A percentile compares a stretch with the other conserved stretches of the same genome.
Conservation (phyloP, 2,113 vertebrate species). For the Aspiorhynchus laticeps region DNA sequence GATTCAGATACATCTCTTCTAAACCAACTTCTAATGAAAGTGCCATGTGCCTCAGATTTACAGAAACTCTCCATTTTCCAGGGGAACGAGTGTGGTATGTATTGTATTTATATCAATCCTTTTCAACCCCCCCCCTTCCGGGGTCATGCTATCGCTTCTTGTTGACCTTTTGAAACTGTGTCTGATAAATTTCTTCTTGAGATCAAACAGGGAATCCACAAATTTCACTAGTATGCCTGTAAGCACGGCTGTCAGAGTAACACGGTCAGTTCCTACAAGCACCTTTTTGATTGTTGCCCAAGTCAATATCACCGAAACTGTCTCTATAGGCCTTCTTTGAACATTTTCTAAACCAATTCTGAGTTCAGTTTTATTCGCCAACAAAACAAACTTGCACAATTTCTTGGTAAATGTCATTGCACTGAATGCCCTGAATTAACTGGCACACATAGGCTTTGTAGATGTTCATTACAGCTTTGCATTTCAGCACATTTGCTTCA, state of each 20-base stretch:
- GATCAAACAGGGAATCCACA: conserved; percentile 67
- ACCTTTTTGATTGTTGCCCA: background rate
- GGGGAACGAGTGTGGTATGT: background rate
- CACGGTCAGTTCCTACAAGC: conserved; percentile 20
- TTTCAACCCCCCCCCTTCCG: conserved; percentile 5
- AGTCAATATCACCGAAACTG: background rate
- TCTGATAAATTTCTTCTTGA: conserved; percentile 49
- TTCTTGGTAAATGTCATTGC: conserved; percentile 16
- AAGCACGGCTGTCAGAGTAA: conserved; percentile 45
- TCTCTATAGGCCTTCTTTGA: background rate
- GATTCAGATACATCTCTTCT: conserved; percentile 8
- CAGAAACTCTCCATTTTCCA: background rate
- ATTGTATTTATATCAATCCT: conserved; percentile 32
- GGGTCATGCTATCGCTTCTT: conserved; percentile 41
- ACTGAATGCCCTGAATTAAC: conserved; percentile 11
- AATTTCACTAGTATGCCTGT: conserved; percentile 65
- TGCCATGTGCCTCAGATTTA: conserved; percentile 26
- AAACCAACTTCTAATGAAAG: background rate
- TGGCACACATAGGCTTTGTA: background rate
- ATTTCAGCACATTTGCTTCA: conserved; percentile 11
- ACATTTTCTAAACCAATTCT: background rate
- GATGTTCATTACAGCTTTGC: conserved; percentile 27
- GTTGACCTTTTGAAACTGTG: conserved; percentile 48
- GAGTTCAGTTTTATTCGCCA: background rate
- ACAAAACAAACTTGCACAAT: background rate